Conservation (phyloP, 2,113 vertebrate genomes). For the Labeo rohita region DNA sequence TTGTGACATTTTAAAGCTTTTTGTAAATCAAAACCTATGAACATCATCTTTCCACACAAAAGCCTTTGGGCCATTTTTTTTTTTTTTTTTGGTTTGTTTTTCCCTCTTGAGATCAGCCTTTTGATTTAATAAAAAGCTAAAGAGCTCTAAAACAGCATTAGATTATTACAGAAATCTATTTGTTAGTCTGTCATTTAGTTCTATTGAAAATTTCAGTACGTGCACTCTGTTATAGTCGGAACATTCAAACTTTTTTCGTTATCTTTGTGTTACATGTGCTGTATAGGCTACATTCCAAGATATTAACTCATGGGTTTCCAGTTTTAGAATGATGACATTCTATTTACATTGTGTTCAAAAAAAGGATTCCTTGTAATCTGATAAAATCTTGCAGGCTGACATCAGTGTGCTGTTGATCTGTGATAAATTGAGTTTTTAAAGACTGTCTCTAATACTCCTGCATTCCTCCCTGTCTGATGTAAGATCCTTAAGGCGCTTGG, state of each 20-base stretch:
- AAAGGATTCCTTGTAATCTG: slow-evolving; percentile 7
- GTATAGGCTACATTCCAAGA: background rate
- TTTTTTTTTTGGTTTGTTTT: too few species aligned
- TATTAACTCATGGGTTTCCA: background rate
- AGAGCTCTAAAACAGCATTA: background rate
- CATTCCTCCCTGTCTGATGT: slow-evolving; percentile 28
- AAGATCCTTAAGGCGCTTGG: slow-evolving; percentile 17
- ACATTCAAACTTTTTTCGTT: background rate
- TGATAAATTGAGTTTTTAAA: background rate
- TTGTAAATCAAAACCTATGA: background rate
- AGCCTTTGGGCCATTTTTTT: background rate
- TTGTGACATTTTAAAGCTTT: background rate
- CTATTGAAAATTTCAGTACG: background rate
- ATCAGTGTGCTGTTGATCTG: slow-evolving; percentile 20
- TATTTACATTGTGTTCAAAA: background rate
- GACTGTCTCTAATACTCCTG: slow-evolving; percentile 3
- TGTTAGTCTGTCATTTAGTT: background rate
- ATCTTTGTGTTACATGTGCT: background rate
- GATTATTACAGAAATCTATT: slow-evolving; percentile 8
- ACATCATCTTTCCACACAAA: background rate
- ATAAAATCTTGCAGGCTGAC: slow-evolving; percentile 3
- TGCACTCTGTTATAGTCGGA: background rate
- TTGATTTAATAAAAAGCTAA: background rate
- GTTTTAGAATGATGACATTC: background rate
- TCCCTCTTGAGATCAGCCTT: background rate